phyloP scores from a whole-genome alignment of 1,140 invertebrate genomes.

The Bombus cullumanus region DNA sequence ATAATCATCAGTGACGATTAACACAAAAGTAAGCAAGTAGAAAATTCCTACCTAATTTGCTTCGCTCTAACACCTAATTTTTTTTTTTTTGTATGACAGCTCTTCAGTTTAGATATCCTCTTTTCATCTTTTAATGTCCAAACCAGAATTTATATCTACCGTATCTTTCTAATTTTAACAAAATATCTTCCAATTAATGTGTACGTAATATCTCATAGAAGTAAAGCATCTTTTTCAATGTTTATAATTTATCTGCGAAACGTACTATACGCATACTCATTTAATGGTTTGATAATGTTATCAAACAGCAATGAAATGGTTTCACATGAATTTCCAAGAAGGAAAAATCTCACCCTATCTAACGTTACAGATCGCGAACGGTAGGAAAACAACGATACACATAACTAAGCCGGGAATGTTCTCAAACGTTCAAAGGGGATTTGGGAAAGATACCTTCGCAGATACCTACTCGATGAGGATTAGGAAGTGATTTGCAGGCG shows the following conservation, averaged over 20 bases:
- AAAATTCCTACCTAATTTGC: not conserved
- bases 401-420: slow-evolving; percentile 44
- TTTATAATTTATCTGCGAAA: not conserved
- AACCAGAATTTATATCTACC: too few species aligned
- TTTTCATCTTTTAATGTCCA: too few species aligned
- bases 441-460: slow-evolving; percentile 62
- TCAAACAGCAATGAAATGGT: not conserved
- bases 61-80: not conserved
- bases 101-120: too few species aligned
- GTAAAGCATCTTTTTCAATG: not conserved
- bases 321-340: not conserved
- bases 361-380: not conserved
- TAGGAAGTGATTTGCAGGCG: slow-evolving; percentile 75
- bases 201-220: not conserved
- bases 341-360: not conserved
- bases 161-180: too few species aligned
- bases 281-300: not conserved
- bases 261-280: not conserved
- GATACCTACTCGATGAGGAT: slow-evolving; percentile 72
- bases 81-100: not conserved
- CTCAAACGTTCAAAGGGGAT: slow-evolving; percentile 62
- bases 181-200: not conserved
- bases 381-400: slow-evolving; percentile 50
- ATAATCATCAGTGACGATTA: not conserved
- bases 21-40: not conserved